Percentiles rank a stretch among this genome's conserved stretches.
phyloP scores from a whole-genome alignment of 2,797 vertebrate species.

The Argya squamiceps region DNA sequence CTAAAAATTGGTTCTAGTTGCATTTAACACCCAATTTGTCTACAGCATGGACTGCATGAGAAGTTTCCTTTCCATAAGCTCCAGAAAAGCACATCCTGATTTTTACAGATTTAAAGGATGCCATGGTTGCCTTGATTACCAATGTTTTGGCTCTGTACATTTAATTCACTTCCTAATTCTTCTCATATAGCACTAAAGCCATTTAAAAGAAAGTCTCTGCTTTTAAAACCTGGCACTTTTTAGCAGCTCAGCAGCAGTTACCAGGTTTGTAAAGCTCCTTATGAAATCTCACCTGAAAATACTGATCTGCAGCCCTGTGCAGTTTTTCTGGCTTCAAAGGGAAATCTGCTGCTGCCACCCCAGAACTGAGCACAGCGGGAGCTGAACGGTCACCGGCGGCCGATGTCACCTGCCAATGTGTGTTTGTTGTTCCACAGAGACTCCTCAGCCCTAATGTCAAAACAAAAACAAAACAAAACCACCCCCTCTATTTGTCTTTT shows the following conservation, averaged over 20 bases:
- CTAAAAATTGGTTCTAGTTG: background rate
- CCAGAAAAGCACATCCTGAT: background rate
- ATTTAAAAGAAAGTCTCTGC: conserved; percentile 4
- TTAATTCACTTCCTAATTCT: conserved; percentile 18
- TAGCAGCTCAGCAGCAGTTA: conserved; percentile 8
- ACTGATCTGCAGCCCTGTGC: background rate
- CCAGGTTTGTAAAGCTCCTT: background rate
- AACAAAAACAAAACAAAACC: background rate
- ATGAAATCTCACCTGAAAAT: conserved; percentile 4
- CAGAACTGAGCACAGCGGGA: accelerated
- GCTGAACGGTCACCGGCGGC: background rate
- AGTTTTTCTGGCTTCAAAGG: background rate
- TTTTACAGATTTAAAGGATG: conserved; percentile 14
- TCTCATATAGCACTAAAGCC: background rate
- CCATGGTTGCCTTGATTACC: background rate
- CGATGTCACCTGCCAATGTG: background rate
- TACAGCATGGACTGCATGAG: background rate
- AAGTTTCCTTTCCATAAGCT: background rate
- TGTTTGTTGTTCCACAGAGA: background rate
- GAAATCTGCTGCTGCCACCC: background rate
- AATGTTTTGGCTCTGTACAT: background rate
- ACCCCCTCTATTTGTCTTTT: background rate
- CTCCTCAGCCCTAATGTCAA: background rate
- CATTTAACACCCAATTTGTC: background rate
- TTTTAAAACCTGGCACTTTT: conserved; percentile 23